These are phyloP conservation scores for Flexamia atlantica DNA, from an alignment of 2,888 invertebrate genomes.

Conservation along the genomic window DNA sequence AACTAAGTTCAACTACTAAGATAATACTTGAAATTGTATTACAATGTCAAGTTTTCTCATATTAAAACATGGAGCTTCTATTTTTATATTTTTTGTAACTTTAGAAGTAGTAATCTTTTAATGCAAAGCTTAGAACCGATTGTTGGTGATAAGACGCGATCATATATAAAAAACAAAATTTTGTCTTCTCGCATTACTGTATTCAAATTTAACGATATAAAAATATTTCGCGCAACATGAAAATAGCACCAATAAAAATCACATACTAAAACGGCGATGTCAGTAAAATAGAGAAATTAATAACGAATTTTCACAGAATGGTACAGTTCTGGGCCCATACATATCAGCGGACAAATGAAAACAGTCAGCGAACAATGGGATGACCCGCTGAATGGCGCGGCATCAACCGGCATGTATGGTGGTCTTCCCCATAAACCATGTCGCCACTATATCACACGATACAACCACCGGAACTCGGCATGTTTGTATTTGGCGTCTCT, in stretches of 20 bases:
- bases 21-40: too few species aligned
- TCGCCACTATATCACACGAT: conserved; percentile 16
- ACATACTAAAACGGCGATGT: not conserved
- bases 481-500: conserved; percentile 61
- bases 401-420: conserved; percentile 2
- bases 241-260: not conserved
- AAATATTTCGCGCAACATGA: not conserved
- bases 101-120: too few species aligned
- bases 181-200: too few species aligned
- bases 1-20: too few species aligned
- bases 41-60: too few species aligned
- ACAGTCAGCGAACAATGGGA: conserved; percentile 1
- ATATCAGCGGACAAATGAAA: conserved; percentile 9
- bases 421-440: conserved; percentile 41
- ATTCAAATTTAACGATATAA: too few species aligned
- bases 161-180: too few species aligned
- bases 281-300: conserved; percentile 3
- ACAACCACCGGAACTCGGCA: conserved; percentile 55
- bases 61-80: too few species aligned
- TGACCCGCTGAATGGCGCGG: not conserved
- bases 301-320: conserved; percentile 16
- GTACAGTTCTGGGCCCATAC: conserved; percentile 7
- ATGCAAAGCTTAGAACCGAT: too few species aligned
- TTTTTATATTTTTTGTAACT: too few species aligned
- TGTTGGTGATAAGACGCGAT: too few species aligned